Evolutionary conservation across 1,140 invertebrate species (phyloP), one percentile per base, ranked within the genome.

Genomic region (Drosophila virilis): DNA sequence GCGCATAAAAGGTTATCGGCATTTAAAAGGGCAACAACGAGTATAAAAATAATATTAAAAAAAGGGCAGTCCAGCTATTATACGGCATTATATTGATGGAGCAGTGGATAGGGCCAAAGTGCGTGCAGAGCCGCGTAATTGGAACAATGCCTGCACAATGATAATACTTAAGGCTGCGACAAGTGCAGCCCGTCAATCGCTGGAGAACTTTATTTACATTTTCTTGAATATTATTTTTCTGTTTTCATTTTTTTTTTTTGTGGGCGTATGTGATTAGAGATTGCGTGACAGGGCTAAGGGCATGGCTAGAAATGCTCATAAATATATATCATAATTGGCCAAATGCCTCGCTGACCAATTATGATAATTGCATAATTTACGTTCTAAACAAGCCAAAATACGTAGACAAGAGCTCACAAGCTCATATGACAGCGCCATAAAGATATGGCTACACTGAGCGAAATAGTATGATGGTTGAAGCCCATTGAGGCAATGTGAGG

Each of bases 341-440:
- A 77, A 79, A 83, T 88, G 76, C 79, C 80, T 74, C 71, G 60
- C 71, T 73, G 75, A 77, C 80, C 83, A 88, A 88, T 88, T 88
- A 88, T 89, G 76, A 83, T 88, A 88, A 88, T 88, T 88, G 83
- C 83, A 89, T 88, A 89, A 88, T 89, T 89, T 80, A 80, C 77
- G 59, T 86, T 86, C 82, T 86, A 83, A 86, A 86, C 82, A 88
- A 86, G 83, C 83, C 79, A 83, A 85, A 84, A 77, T 66, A 64
- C 38, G 76, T 67, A 71, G 72, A 80, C 74, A 74, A 85, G 65
- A 74, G 55, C 73, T 22, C 38, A 59, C 46, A 60, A 69, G 68
- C 74, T 71, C 75, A 89, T 78, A 79, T 80, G 74, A 72, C 83
- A 80, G 83, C 71, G 70, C 74, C 66, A 80, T 74, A 78, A 55